These are phyloP conservation scores for Dendrophyllia cribrosa DNA, from an alignment of 64 coral and sea anemone genomes.

Conservation along the genomic window DNA sequence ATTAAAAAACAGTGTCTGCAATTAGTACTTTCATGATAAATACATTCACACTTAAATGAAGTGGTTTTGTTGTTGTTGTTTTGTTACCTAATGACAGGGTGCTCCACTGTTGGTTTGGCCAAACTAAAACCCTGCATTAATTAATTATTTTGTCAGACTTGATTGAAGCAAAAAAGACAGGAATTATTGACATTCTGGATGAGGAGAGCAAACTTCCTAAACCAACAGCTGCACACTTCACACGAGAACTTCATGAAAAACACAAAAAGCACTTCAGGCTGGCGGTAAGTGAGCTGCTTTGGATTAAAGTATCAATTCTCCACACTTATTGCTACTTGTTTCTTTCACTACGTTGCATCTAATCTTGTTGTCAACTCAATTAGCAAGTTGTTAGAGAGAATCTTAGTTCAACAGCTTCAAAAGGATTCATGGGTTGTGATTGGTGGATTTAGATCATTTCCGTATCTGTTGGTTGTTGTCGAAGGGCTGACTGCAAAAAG, in stretches of 20 bases:
- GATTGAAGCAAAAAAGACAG: conserved; percentile 91
- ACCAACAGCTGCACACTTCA: conserved; percentile 92
- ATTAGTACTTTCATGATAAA: too few species aligned
- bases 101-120: not conserved
- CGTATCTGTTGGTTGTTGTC: too few species aligned
- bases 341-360: not conserved
- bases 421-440: too few species aligned
- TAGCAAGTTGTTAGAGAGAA: too few species aligned
- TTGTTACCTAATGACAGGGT: not conserved
- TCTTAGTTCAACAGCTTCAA: too few species aligned
- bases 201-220: conserved; percentile 99
- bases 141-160: conserved; percentile 55
- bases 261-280: conserved; percentile 96
- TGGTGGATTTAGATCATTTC: too few species aligned
- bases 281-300: conserved; percentile 54
- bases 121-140: not conserved
- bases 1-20: too few species aligned
- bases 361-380: too few species aligned
- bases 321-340: not conserved
- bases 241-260: conserved; percentile 91
- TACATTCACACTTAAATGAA: too few species aligned
- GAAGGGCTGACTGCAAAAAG: too few species aligned
- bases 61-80: too few species aligned
- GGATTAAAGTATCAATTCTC: not conserved
- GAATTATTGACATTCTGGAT: conserved; percentile 92